Evolutionary conservation across 2,113 vertebrate species (phyloP).

Genomic region (Apaloderma vittatum): DNA sequence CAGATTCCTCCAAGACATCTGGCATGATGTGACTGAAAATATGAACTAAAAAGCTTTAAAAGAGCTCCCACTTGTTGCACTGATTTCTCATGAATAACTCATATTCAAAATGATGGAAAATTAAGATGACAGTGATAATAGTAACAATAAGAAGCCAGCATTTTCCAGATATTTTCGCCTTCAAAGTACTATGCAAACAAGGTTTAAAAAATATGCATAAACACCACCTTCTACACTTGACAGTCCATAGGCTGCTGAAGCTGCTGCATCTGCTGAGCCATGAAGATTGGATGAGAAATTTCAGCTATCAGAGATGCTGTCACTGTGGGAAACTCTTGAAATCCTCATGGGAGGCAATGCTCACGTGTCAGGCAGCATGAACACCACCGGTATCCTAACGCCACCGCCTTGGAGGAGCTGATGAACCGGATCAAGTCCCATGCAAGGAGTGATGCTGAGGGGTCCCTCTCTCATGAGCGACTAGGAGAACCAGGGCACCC

Average conservation of each 20-base stretch:
- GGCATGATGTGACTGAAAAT: not conserved
- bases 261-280: not conserved
- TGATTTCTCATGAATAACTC: not conserved
- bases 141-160: not conserved
- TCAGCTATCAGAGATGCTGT: not conserved
- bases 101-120: not conserved
- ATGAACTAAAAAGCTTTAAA: not conserved
- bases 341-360: not conserved
- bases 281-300: not conserved
- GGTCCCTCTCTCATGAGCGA: fast-evolving
- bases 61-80: not conserved
- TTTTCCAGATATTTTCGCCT: not conserved
- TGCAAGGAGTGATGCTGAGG: not conserved
- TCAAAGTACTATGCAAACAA: not conserved
- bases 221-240: not conserved
- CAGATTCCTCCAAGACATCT: not conserved
- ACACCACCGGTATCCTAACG: not conserved
- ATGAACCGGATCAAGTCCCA: fast-evolving
- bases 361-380: not conserved
- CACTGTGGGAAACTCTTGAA: not conserved
- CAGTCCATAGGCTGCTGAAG: not conserved
- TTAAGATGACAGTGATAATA: not conserved
- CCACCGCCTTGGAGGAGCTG: fast-evolving
- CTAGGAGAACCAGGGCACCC: not conserved
- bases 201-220: not conserved